Evolutionary conservation across 2,113 vertebrate genomes (phyloP), one percentile per base, ranked within the genome.

Genomic region (Orthonyx spaldingii): DNA sequence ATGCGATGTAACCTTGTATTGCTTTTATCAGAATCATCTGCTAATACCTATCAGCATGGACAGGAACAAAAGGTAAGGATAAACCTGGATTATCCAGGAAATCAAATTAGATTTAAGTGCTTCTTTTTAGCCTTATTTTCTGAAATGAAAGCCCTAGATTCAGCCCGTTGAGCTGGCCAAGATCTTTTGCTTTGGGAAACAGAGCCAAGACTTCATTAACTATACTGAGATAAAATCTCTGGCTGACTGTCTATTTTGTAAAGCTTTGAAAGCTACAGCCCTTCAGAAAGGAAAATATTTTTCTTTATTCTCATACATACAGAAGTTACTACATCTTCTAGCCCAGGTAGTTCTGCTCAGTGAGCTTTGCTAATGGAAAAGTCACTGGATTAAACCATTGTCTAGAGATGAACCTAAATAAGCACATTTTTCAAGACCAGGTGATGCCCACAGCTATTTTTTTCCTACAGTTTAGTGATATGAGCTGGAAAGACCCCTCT

Each of bases 181-280:
- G 76, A 88, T 60, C 9, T 70, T 91, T 72, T 84, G 66, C 66
- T 88, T 77, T 97, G 55, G 30, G 49, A 78, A 60, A 59, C 63
- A 75, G 44, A 87, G 55, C 59, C 82, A 79, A 90, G 35, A 66
- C 47, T 91, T 94, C 57, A 46, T 82, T 84, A 85, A 88, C 42
- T 70, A 65, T 80, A 61, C 50, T 26, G 39, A 77, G 91, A 91
- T 95, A 93, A 93, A 93, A 88, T 96, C 93, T 91, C 35, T 96
- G 79, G 37, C 81, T 84, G 66, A 49, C 55, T 6, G 1, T 57
- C 61, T 80, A 19, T 76, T 94, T 86, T 77, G 49, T 64, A 50
- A 86, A 95, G 63, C 76, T 89, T 95, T 89, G 68, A 89, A 94
- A 84, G 59, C 44, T 80, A 57, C 39, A 89, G 35, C 33, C 33